Evolutionary conservation across 2,888 invertebrate genomes (phyloP).

Genomic region (Eledona agricola): DNA sequence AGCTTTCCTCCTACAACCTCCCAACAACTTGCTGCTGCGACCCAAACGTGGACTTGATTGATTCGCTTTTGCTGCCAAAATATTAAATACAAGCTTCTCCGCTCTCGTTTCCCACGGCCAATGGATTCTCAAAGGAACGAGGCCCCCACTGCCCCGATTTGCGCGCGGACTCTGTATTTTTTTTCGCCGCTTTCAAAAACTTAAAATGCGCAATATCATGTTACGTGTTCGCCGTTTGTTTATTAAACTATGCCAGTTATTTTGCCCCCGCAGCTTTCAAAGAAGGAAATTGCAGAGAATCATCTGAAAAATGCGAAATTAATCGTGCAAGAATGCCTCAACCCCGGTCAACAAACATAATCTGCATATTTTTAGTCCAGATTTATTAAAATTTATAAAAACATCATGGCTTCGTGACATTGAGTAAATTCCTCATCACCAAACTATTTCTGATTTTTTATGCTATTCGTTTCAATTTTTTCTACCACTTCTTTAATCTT

Average conservation of each 20-base stretch:
- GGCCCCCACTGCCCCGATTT: too few relatives aligned
- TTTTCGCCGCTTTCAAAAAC: too few relatives aligned
- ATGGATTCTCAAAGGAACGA: conserved; percentile 20
- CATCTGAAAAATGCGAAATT: conserved; percentile 20
- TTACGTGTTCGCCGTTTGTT: too few relatives aligned
- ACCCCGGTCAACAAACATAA: too few relatives aligned
- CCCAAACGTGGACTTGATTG: conserved; percentile 33
- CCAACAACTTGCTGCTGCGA: conserved; percentile 22
- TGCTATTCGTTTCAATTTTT: too few relatives aligned
- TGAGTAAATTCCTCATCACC: too few relatives aligned
- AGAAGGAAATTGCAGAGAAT: conserved; percentile 22
- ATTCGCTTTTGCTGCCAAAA: conserved; percentile 37
- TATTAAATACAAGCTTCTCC: conserved; percentile 25
- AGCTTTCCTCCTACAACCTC: conserved; percentile 39
- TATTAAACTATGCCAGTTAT: too few relatives aligned
- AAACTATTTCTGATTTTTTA: too few relatives aligned
- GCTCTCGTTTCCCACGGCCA: conserved; percentile 21
- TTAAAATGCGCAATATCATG: too few relatives aligned
- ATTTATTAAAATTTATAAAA: too few relatives aligned
- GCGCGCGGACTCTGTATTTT: conserved; percentile 3
- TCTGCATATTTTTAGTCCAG: conserved; percentile 13
- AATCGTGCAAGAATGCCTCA: conserved; percentile 23
- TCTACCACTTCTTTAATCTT: too few relatives aligned
- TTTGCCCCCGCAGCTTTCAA: conserved; percentile 3
- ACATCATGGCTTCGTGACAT: too few relatives aligned